phyloP scores from a whole-genome alignment of 2,888 invertebrate genomes.

The Eupithecia dodoneata region DNA sequence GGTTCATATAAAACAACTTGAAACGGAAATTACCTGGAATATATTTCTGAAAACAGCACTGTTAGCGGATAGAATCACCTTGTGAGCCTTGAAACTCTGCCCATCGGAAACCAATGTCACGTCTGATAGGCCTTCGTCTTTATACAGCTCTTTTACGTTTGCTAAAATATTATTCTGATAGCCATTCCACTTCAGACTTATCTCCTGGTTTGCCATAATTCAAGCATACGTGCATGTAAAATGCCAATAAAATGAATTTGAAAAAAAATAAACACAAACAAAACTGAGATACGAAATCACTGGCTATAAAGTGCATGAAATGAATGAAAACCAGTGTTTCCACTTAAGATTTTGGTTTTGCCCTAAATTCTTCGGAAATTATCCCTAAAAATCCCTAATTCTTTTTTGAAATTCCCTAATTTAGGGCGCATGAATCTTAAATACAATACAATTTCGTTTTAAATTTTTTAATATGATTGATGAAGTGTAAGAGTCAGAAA shows the following conservation, averaged over 20 bases:
- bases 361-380: no score
- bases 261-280: constrained; percentile 51
- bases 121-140: constrained; percentile 87
- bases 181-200: constrained; percentile 88
- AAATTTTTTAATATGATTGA: no score
- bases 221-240: constrained; percentile 46
- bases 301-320: constrained; percentile 20
- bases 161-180: constrained; percentile 86
- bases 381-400: no score
- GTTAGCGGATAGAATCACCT: constrained; percentile 87
- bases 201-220: constrained; percentile 83
- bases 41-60: constrained; percentile 87
- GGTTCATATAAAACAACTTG: constrained; percentile 16
- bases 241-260: constrained; percentile 45
- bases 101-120: constrained; percentile 88
- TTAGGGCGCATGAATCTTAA: no score
- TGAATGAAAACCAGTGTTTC: no score
- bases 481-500: no score
- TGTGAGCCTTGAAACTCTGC: constrained; percentile 87
- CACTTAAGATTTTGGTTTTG: no score
- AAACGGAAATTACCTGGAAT: constrained; percentile 79
- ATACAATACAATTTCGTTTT: no score
- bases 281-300: constrained; percentile 49
- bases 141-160: constrained; percentile 86
- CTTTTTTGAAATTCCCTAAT: no score